These are phyloP conservation scores for Gambusia yucatana DNA, from an alignment of 2,797 vertebrate genomes.

Conservation along the genomic window DNA sequence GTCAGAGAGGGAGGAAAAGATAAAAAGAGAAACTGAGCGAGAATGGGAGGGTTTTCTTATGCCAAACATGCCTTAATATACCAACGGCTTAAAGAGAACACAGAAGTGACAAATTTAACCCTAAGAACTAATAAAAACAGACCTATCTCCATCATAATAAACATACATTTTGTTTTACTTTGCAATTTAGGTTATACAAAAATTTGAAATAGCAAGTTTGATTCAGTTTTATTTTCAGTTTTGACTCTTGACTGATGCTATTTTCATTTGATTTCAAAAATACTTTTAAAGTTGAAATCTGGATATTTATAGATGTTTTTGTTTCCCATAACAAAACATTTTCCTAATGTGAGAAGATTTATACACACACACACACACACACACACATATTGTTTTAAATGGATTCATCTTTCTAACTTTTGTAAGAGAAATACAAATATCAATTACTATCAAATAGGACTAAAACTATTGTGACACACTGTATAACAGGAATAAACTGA, in stretches of 20 bases:
- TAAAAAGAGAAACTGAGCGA: constrained; percentile 39
- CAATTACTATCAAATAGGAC: not conserved
- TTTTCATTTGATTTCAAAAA: not conserved
- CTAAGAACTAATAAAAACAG: constrained; percentile 52
- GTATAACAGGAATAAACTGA: not conserved
- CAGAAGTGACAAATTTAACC: constrained; percentile 66
- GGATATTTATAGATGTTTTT: not conserved
- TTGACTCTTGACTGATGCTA: not conserved
- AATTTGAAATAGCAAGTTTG: not conserved
- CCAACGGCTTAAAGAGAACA: constrained; percentile 62
- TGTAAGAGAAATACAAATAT: not conserved
- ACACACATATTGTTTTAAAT: not conserved
- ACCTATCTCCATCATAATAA: constrained; percentile 49
- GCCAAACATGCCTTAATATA: constrained; percentile 80
- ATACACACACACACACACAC: not conserved
- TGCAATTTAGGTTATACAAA: not conserved
- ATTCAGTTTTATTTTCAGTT: not conserved
- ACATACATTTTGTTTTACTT: not conserved
- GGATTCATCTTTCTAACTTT: not conserved
- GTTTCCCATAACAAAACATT: not conserved
- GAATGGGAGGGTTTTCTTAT: constrained; percentile 47
- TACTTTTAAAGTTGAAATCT: not conserved
- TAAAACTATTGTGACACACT: not conserved
- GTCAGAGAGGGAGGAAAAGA: constrained; percentile 72
- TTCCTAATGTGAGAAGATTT: not conserved